These are phyloP conservation scores for Melinopterus prodromus DNA, from an alignment of 2,888 invertebrate genomes.

Conservation along the genomic window DNA sequence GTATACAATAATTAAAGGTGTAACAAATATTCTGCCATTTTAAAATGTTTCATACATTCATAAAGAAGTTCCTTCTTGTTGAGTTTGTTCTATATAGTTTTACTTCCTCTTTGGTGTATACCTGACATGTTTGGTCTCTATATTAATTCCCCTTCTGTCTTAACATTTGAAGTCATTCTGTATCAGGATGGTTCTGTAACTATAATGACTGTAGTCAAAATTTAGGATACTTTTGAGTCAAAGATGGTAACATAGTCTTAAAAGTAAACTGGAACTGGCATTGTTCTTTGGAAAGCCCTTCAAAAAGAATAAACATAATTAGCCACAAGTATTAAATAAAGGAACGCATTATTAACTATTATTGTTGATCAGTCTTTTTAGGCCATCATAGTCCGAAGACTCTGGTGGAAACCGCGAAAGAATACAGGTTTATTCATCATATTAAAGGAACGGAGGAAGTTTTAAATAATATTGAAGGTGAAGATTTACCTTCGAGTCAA, in stretches of 20 bases:
- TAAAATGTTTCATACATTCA: too few relatives aligned
- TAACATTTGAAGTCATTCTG: too few relatives aligned
- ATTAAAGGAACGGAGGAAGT: constrained; percentile 26
- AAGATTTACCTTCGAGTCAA: constrained; percentile 4
- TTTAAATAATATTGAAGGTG: constrained; percentile 4
- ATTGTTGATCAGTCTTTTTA: constrained; percentile 44
- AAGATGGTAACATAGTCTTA: background rate
- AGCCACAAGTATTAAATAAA: background rate
- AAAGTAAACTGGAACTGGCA: background rate
- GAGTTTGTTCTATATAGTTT: too few relatives aligned
- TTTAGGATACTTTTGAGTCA: too few relatives aligned
- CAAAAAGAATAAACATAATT: background rate
- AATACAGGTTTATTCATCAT: constrained; percentile 64
- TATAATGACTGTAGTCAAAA: too few relatives aligned
- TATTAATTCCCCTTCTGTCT: too few relatives aligned
- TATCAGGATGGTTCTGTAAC: too few relatives aligned
- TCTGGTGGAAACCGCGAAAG: constrained; percentile 76
- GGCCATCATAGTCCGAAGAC: constrained; percentile 58
- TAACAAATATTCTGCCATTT: too few relatives aligned
- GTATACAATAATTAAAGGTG: too few relatives aligned
- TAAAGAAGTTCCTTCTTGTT: too few relatives aligned
- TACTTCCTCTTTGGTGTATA: too few relatives aligned
- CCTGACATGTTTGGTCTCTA: too few relatives aligned
- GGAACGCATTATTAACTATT: background rate
- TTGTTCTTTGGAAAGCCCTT: background rate